These are phyloP conservation scores for Diarsia brunnea DNA, from an alignment of 2,888 invertebrate species.

Conservation along the genomic window DNA sequence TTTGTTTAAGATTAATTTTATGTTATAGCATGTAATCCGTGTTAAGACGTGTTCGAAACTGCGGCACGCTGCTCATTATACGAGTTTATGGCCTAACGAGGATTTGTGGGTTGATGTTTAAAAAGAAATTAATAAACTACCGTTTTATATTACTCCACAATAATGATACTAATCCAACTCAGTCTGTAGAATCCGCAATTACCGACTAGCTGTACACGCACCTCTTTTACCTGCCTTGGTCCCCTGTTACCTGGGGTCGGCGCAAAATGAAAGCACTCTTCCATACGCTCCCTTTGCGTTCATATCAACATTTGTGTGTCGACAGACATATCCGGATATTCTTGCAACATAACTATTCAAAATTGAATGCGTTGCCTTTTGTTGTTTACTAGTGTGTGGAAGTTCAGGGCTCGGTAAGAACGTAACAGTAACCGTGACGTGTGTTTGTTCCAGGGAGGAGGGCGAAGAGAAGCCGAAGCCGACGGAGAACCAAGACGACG, in stretches of 20 bases:
- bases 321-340: not conserved
- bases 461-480: slow-evolving; percentile 89
- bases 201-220: not conserved
- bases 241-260: slow-evolving; percentile 5
- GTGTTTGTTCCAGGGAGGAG: slow-evolving; percentile 83
- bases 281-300: slow-evolving; percentile 11
- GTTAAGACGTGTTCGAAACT: slow-evolving; percentile 36
- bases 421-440: slow-evolving; percentile 7
- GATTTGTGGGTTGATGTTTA: slow-evolving; percentile 23
- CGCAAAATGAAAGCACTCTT: not conserved
- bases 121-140: not conserved
- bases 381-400: not conserved
- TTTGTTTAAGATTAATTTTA: slow-evolving; percentile 54
- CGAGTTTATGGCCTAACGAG: slow-evolving; percentile 26
- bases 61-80: slow-evolving; percentile 38
- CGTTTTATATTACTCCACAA: not conserved
- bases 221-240: slow-evolving; percentile 16
- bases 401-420: not conserved
- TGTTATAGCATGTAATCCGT: slow-evolving; percentile 51
- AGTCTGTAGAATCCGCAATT: not conserved
- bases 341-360: not conserved
- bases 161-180: not conserved
- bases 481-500: slow-evolving; percentile 96
- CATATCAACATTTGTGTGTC: not conserved
- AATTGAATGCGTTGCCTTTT: not conserved